Evolutionary conservation across 2,797 vertebrate genomes (phyloP), one percentile per base, ranked within the genome.

Genomic region (Takifugu rubripes): DNA sequence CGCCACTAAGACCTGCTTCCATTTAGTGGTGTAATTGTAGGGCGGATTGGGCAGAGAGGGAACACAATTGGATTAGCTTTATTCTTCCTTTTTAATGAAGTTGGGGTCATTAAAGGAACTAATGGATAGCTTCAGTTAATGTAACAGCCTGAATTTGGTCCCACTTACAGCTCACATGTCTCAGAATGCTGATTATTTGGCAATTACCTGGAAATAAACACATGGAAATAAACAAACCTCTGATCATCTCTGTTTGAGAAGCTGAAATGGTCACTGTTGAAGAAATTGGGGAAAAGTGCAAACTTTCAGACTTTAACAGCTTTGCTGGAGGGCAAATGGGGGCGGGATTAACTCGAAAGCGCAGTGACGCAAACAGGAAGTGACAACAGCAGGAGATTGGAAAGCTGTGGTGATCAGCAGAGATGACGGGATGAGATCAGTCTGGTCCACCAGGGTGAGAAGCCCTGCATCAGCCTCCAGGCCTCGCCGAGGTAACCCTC

Each of bases 141-240:
- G 70, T 72, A 70, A 70, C n/a, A 46, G 66, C 44, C 56, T 66
- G 68, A 68, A 63, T 71, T 63, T 59, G 55, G 76, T 71, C 78
- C 70, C 63, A 58, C 58, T 70, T 77, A 61, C 67, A 69, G 66
- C 67, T 69, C 66, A 66, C 10, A 54, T 58, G 53, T 69, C 69
- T 59, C 56, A 71, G 62, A 77, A 69, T 31, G 62, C 53, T 75
- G 70, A 78, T 80, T 75, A 75, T 80, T 69, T 62, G 61, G 52
- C 68, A 79, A 84, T 82, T 82, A 76, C 60, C 66, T 51, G 27
- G 51, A 36, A 21, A 21, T 21, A 53, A 71, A 56, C 26, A 5
- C 6, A 14, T 7, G 14, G 10, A 12, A 40, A 14, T 12, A 40
- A 10, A 40, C 36, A 14, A 40, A 40, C 11, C 36, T 40, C 11